A percentile compares a stretch with the other conserved stretches of the same genome.
Evolutionary conservation across 1,140 invertebrate species (phyloP).

Genomic region (Paracyclopina nana): DNA sequence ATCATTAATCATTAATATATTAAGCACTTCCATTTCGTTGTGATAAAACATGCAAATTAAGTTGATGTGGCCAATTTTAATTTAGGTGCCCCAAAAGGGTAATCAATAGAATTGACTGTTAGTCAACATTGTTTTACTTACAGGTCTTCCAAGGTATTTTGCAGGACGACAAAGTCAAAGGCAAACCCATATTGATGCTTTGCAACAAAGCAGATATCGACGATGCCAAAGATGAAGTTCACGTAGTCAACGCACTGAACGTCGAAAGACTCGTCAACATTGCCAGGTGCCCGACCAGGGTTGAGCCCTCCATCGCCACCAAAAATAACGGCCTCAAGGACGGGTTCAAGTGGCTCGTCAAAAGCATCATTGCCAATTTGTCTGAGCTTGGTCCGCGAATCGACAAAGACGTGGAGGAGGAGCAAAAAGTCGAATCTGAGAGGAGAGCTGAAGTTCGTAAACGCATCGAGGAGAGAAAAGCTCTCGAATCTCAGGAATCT

Average conservation of each 20-base stretch:
- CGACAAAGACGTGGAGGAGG: conserved; percentile 1
- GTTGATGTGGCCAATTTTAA: too few relatives aligned
- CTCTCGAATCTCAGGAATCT: too few relatives aligned
- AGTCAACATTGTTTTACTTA: too few relatives aligned
- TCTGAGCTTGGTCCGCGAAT: conserved; percentile 6
- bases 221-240: conserved; percentile 5
- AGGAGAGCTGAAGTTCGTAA: background rate
- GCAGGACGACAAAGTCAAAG: conserved; percentile 2
- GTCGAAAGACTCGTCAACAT: conserved; percentile 4
- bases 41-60: too few relatives aligned
- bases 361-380: background rate
- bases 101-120: too few relatives aligned
- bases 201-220: conserved; percentile 13
- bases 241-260: conserved; percentile 12
- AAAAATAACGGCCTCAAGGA: conserved; percentile 2
- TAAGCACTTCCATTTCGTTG: too few relatives aligned
- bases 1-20: too few relatives aligned
- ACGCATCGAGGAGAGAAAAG: conserved; percentile 6
- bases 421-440: background rate
- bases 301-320: conserved; percentile 1
- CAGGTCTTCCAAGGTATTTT: too few relatives aligned
- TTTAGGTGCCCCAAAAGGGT: too few relatives aligned
- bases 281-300: conserved; percentile 2
- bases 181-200: conserved; percentile 7
- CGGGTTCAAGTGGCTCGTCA: conserved; percentile 8